phyloP scores from a whole-genome alignment of 92 coral and sea anemone genomes.

The Epizoanthus rinbou region DNA sequence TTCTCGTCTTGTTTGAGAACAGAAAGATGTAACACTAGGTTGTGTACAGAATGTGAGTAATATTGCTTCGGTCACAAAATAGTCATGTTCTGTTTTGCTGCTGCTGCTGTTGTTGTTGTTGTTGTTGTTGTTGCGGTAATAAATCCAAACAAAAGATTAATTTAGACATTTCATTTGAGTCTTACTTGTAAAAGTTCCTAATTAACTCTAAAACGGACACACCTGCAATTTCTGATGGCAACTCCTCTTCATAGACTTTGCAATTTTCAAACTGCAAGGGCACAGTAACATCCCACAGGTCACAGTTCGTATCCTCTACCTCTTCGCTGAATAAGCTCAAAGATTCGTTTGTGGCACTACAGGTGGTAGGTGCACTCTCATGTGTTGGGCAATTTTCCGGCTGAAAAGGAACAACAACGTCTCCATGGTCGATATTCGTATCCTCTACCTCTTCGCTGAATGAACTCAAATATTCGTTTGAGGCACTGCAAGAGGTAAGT shows the following conservation, averaged over 20 bases:
- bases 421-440: not conserved
- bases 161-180: too few species aligned
- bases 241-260: conserved; percentile 4
- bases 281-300: not conserved
- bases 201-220: not conserved
- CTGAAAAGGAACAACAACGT: not conserved
- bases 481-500: not conserved
- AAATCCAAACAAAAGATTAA: too few species aligned
- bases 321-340: not conserved
- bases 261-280: not conserved
- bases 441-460: not conserved
- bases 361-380: not conserved
- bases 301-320: not conserved
- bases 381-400: not conserved
- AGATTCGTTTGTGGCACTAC: not conserved
- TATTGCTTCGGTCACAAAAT: too few species aligned
- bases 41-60: too few species aligned
- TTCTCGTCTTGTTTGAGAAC: too few species aligned
- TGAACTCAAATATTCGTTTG: not conserved
- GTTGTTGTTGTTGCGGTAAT: too few species aligned
- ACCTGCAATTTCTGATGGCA: conserved; percentile 17
- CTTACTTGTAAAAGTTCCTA: not conserved
- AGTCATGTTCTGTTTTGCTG: too few species aligned
- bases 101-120: too few species aligned
- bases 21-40: too few species aligned